Percentiles rank a stretch among this genome's conserved stretches.
Conservation (phyloP, 2,888 invertebrate genomes). For the Pyrrhia umbra region DNA sequence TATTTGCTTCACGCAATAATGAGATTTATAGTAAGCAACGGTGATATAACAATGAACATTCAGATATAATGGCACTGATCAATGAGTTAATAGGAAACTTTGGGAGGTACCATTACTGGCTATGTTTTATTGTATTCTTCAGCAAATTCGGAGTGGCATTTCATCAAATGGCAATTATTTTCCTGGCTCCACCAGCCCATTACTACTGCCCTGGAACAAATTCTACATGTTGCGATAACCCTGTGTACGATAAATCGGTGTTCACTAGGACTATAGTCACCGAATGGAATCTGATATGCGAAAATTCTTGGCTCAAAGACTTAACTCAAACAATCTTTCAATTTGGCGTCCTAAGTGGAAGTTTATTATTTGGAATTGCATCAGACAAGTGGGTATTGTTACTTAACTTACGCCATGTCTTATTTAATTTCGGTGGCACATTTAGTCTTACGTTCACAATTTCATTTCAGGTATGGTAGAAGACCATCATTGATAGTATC, state of each 20-base stretch:
- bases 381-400: slow-evolving; percentile 92
- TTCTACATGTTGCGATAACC: slow-evolving; percentile 85
- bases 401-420: background rate
- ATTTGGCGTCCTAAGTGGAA: slow-evolving; percentile 93
- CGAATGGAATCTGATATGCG: slow-evolving; percentile 94
- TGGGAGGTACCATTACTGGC: slow-evolving; percentile 56
- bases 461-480: slow-evolving; percentile 92
- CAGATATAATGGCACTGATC: slow-evolving; percentile 75
- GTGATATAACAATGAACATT: slow-evolving; percentile 5
- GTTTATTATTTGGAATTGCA: slow-evolving; percentile 92
- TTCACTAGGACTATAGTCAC: slow-evolving; percentile 93
- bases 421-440: background rate
- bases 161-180: slow-evolving; percentile 88
- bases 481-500: slow-evolving; percentile 92
- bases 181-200: slow-evolving; percentile 82
- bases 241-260: slow-evolving; percentile 90
- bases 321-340: slow-evolving; percentile 93
- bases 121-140: slow-evolving; percentile 81
- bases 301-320: slow-evolving; percentile 91
- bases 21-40: slow-evolving; percentile 15
- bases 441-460: slow-evolving; percentile 7
- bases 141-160: slow-evolving; percentile 88
- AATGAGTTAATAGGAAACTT: slow-evolving; percentile 80
- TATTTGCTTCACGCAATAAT: slow-evolving; percentile 18
- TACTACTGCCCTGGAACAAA: slow-evolving; percentile 75